These are phyloP conservation scores for Drosophila sechellia DNA, from an alignment of 1,140 invertebrate species.

Conservation along the genomic window DNA sequence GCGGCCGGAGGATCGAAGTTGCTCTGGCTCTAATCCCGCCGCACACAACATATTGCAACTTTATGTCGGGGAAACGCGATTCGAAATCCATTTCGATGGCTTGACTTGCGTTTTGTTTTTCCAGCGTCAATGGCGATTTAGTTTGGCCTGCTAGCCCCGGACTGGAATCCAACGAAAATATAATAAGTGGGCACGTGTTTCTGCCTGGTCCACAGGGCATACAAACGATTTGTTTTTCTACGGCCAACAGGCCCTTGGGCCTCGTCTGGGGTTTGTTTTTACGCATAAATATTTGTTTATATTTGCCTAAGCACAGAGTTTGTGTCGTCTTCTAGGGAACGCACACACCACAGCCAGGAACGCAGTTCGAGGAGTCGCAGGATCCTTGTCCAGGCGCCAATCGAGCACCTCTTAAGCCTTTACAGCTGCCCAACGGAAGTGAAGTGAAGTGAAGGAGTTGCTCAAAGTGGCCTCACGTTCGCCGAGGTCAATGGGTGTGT, in stretches of 20 bases:
- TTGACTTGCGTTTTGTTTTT: conserved; percentile 50
- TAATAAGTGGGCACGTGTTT: conserved; percentile 82
- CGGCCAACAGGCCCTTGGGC: conserved; percentile 58
- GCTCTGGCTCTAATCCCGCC: conserved; percentile 49
- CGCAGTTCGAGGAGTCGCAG: background rate
- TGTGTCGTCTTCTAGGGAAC: conserved; percentile 54
- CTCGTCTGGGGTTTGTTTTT: conserved; percentile 63
- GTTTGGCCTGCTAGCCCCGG: conserved; percentile 19
- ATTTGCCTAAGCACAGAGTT: conserved; percentile 68
- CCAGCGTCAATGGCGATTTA: conserved; percentile 43
- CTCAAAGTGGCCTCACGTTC: conserved; percentile 18
- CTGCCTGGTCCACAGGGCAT: conserved; percentile 19
- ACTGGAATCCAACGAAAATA: conserved; percentile 38
- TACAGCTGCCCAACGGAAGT: conserved; percentile 59
- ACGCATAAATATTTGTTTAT: conserved; percentile 72
- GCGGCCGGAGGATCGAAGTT: conserved; percentile 7
- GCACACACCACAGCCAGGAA: conserved; percentile 1
- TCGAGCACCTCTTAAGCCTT: conserved; percentile 58
- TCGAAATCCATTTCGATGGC: conserved; percentile 17
- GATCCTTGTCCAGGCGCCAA: conserved; percentile 50
- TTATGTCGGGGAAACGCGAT: conserved; percentile 59
- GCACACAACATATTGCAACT: conserved; percentile 77
- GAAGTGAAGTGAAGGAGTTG: conserved; percentile 21
- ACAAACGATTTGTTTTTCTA: conserved; percentile 71
- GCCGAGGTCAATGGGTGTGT: background rate